Base-by-base conservation (phyloP, 2,888 invertebrate genomes). In the Lycaena phlaeas region DNA sequence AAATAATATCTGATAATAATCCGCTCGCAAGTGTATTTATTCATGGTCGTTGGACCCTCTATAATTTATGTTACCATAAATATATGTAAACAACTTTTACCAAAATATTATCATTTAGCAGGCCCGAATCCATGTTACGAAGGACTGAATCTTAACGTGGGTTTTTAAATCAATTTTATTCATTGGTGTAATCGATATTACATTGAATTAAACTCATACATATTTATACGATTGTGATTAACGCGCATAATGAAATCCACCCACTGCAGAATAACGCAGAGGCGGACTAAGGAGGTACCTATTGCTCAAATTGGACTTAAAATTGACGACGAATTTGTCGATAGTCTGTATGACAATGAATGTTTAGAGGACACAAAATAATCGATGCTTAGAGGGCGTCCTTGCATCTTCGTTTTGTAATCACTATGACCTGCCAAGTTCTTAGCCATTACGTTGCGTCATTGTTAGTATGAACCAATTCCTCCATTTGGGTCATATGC, bases 401-500 rank as follows among this genome's bases (percentile, higher is more conserved):
- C 44, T 43, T 34, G 36, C 44, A 22, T 27, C 38, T 45, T 12
- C 40, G 26, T 47, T 44, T 43, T 30, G 38, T 42, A 43, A 43
- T 29, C 40, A 40, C 34, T 37, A 57, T 49, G 46, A 61, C 56
- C 50, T 59, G 54, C 59, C 57, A 57, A 58, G 52, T 57, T 51
- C 49, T 3, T 4, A 18, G 3, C 4, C 5, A 52, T 57, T 48
- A 44, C 41, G 57, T 77, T 75, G 59, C 78, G 72, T 74, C 77
- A 78, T 56, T 53, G 50, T 49, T 41, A 54, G 53, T 43, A 43
- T 59, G 38, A 58, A 63, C 57, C 59, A 58, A 60, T 65, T 58
- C 57, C 65, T 72, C 66, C 70, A 82, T 78, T 57, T 79, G 57
- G 79, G 79, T 78, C 79, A 77, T 69, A 68, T 64, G 67, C 67